Conservation (phyloP, 2,113 vertebrate species). For the Prionailurus bengalensis region DNA sequence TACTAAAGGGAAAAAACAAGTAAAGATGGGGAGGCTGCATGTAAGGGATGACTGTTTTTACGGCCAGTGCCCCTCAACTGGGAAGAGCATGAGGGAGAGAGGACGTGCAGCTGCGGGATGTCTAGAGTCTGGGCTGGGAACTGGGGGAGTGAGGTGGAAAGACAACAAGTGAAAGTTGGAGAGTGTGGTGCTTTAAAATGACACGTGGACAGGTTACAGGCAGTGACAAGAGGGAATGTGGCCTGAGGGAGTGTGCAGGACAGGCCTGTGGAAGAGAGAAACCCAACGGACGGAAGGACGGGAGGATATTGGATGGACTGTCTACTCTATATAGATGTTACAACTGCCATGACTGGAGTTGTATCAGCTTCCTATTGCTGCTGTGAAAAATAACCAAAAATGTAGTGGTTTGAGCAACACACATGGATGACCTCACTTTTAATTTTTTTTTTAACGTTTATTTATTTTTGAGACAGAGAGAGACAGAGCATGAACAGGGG, state of each 20-base stretch:
- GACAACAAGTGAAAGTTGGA: neutral
- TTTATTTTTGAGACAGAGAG: too few relatives aligned
- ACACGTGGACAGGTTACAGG: neutral
- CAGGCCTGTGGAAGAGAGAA: neutral
- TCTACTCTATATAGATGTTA: neutral
- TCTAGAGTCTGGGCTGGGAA: neutral
- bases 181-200: neutral
- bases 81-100: neutral
- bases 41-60: neutral
- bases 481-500: too few relatives aligned
- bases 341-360: neutral
- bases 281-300: neutral
- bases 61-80: neutral
- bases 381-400: neutral
- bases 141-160: neutral
- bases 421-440: neutral
- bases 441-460: too few relatives aligned
- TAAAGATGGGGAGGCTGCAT: neutral
- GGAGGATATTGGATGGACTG: neutral
- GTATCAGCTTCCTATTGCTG: neutral
- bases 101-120: neutral
- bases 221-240: neutral
- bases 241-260: neutral
- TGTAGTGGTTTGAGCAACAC: neutral
- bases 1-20: neutral